Conservation (phyloP, 2,113 vertebrate genomes). For the Cervus canadensis region DNA sequence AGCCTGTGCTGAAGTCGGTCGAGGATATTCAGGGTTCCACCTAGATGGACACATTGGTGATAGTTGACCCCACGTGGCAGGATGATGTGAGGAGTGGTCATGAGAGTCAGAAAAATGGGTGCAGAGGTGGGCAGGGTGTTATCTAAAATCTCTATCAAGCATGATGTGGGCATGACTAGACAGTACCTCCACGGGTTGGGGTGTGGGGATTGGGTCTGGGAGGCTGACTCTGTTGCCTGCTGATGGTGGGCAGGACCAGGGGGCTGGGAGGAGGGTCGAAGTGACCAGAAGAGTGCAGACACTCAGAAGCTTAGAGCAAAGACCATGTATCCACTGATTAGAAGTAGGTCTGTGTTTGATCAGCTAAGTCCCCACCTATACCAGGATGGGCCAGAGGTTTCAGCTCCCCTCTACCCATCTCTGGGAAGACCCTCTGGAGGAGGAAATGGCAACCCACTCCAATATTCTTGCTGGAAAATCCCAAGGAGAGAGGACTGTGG, state of each 20-base stretch:
- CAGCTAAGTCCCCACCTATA: not conserved
- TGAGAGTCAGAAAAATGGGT: not conserved
- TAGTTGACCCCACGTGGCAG: too few relatives aligned
- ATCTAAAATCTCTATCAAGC: not conserved
- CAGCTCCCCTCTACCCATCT: not conserved
- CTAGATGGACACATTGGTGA: not conserved
- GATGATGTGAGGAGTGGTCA: not conserved
- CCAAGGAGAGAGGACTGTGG: not conserved
- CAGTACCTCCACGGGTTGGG: not conserved
- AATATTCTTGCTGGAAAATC: not conserved
- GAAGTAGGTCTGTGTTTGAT: not conserved
- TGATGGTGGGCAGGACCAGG: not conserved
- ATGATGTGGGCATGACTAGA: not conserved
- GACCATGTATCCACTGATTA: not conserved
- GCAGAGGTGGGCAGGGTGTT: not conserved
- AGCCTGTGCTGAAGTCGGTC: not conserved
- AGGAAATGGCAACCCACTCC: not conserved
- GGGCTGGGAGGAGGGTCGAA: not conserved
- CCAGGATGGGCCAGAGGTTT: not conserved
- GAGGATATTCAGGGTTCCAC: not conserved
- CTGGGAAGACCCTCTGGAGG: not conserved
- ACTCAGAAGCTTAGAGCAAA: not conserved
- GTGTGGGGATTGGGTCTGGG: not conserved
- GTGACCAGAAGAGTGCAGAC: not conserved
- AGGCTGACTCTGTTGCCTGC: not conserved